These are phyloP conservation scores for Callorhinus ursinus DNA, from an alignment of 2,113 vertebrate species.

Conservation along the genomic window DNA sequence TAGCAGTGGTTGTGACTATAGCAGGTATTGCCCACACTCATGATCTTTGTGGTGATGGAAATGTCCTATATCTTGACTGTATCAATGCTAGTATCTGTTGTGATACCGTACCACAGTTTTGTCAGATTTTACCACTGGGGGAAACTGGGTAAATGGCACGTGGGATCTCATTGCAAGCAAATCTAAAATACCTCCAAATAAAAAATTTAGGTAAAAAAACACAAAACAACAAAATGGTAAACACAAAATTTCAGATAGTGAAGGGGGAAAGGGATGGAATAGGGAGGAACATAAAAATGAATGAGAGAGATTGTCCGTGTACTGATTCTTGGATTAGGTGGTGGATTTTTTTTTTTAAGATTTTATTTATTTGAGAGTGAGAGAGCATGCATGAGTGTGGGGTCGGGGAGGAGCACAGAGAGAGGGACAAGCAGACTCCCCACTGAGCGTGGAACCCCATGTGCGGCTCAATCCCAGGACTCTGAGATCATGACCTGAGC, in stretches of 20 bases:
- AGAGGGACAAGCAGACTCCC: background rate
- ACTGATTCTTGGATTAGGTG: background rate
- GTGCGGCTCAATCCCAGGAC: background rate
- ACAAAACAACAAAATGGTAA: background rate
- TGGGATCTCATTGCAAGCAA: background rate
- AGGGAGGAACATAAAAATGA: background rate
- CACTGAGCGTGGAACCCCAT: background rate
- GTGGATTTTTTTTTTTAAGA: background rate
- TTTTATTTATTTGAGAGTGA: background rate
- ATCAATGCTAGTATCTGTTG: background rate
- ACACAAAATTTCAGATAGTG: background rate
- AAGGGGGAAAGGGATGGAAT: no score
- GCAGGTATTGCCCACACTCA: background rate
- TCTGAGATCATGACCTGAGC: background rate
- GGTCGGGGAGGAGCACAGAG: background rate
- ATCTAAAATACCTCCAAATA: background rate
- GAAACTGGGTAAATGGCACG: background rate
- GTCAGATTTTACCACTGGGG: background rate
- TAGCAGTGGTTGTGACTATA: background rate
- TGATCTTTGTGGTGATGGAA: background rate
- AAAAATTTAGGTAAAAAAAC: background rate
- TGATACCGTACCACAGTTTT: background rate
- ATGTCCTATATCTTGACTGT: background rate
- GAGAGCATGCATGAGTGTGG: no score
- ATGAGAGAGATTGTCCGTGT: background rate